Conservation (phyloP, 1,140 invertebrate species). For the Parapsyche elsis region DNA sequence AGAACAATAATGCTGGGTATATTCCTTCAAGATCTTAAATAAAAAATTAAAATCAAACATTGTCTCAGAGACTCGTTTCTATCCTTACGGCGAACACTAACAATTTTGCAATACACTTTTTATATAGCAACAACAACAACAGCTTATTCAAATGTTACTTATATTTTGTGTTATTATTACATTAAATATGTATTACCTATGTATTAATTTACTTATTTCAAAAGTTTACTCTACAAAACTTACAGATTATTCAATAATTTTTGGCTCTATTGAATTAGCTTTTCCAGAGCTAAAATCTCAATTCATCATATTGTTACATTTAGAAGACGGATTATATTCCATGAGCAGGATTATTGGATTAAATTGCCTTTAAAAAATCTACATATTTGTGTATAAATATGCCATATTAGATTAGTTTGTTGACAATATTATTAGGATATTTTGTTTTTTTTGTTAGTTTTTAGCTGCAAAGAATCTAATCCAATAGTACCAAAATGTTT, state of each 20-base stretch:
- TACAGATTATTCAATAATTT: slow-evolving; percentile 1
- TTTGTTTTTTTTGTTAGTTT: too few species aligned
- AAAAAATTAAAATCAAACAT: background rate
- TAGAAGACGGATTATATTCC: too few species aligned
- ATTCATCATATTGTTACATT: too few species aligned
- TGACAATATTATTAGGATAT: too few species aligned
- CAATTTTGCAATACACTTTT: slow-evolving; percentile 55
- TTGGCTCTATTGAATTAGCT: background rate
- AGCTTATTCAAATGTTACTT: slow-evolving; percentile 42
- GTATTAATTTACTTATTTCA: slow-evolving; percentile 37
- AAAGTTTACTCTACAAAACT: slow-evolving; percentile 6
- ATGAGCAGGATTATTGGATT: too few species aligned
- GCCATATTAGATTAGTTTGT: too few species aligned
- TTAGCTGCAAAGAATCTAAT: too few species aligned
- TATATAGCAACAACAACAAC: slow-evolving; percentile 57
- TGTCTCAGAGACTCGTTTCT: slow-evolving; percentile 51
- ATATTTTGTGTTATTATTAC: slow-evolving; percentile 12
- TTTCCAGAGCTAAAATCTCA: too few species aligned
- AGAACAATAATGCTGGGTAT: too few species aligned
- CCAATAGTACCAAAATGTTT: background rate
- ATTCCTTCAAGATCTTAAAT: background rate
- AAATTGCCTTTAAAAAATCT: too few species aligned
- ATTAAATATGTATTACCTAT: background rate
- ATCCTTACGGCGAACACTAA: slow-evolving; percentile 54
- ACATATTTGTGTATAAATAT: too few species aligned